Percentiles rank a stretch among this genome's conserved stretches.
Conservation (phyloP, 2,888 invertebrate species). For the Calameuta pallipes region DNA sequence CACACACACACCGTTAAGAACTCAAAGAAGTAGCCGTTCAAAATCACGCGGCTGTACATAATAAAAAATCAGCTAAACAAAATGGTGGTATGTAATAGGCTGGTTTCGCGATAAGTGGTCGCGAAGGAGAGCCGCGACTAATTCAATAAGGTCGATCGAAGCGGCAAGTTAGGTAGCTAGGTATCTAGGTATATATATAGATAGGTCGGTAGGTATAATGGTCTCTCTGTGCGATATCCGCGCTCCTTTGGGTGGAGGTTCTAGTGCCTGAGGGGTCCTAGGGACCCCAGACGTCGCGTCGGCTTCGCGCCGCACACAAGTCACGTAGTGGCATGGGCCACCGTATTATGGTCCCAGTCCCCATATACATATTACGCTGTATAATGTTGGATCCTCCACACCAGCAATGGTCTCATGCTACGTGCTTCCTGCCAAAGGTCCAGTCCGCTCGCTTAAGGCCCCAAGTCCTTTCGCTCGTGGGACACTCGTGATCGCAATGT, state of each 20-base stretch:
- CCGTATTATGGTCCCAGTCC: conserved; percentile 49
- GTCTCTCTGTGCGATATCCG: not conserved
- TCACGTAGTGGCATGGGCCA: conserved; percentile 56
- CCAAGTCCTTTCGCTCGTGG: conserved; percentile 58
- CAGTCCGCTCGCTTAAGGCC: conserved; percentile 55
- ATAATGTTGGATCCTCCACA: conserved; percentile 41
- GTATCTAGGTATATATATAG: not conserved
- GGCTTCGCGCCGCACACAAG: conserved; percentile 36
- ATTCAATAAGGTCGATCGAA: conserved; percentile 50
- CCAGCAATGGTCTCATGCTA: conserved; percentile 58
- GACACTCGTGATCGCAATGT: conserved; percentile 64
- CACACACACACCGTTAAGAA: not conserved
- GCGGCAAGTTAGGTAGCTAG: not conserved
- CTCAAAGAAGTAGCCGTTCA: not conserved
- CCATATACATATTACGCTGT: conserved; percentile 46
- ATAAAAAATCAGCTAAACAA: not conserved
- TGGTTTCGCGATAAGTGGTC: conserved; percentile 13
- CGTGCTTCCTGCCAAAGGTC: conserved; percentile 63
- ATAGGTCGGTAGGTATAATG: conserved; percentile 19
- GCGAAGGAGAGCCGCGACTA: conserved; percentile 33
- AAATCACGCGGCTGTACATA: not conserved
- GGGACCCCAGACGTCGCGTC: conserved; percentile 1
- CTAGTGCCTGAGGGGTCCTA: conserved; percentile 7
- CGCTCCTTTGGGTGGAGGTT: conserved; percentile 17
- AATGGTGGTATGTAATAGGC: not conserved